A percentile compares a stretch with the other conserved stretches of the same genome.
phyloP scores from a whole-genome alignment of 2,888 invertebrate species.

The Drosophila villosipedis region DNA sequence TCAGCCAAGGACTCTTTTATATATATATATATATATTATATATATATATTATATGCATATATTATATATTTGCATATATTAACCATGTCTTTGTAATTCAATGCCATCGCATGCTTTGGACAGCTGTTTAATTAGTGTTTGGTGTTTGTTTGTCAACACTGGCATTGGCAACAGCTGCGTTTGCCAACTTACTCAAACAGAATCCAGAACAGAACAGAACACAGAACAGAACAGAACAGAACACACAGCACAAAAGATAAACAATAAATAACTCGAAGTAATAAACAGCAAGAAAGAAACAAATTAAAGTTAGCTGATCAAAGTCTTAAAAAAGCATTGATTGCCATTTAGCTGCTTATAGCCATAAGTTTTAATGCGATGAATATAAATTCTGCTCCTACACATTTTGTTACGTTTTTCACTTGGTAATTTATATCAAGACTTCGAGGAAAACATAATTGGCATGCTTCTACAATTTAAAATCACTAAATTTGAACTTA shows the following conservation, averaged over 20 bases:
- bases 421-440: background rate
- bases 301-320: background rate
- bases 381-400: background rate
- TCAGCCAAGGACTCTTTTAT: slow-evolving; percentile 29
- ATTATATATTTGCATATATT: background rate
- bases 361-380: background rate
- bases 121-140: slow-evolving; percentile 57
- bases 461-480: too few species aligned
- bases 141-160: slow-evolving; percentile 17
- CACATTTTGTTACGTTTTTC: background rate
- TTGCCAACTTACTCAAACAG: slow-evolving; percentile 32
- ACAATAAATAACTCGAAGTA: background rate
- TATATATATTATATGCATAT: background rate
- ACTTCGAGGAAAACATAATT: background rate
- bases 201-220: background rate
- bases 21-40: background rate
- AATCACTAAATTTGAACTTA: background rate
- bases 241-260: background rate
- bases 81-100: slow-evolving; percentile 37
- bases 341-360: background rate
- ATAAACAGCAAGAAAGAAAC: too few species aligned
- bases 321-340: background rate
- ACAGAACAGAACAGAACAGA: background rate
- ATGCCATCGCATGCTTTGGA: slow-evolving; percentile 40
- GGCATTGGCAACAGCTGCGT: slow-evolving; percentile 64